A percentile compares a stretch with the other conserved stretches of the same genome.
These are phyloP conservation scores for Kryptopterus vitreolus DNA, from an alignment of 2,797 vertebrate species.

Conservation along the genomic window DNA sequence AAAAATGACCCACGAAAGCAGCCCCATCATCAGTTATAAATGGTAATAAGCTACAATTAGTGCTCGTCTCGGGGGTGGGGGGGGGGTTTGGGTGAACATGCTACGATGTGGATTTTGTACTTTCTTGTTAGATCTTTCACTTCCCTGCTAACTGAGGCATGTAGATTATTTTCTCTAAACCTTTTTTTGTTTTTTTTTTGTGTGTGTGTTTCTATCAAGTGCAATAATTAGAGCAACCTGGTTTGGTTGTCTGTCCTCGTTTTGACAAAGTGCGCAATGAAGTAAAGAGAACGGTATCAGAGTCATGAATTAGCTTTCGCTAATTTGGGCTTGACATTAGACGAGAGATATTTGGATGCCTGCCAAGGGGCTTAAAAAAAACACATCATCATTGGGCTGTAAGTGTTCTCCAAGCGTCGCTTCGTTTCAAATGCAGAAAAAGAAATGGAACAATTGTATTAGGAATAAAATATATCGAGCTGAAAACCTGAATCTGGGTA, in stretches of 20 bases:
- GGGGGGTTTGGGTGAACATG: no score
- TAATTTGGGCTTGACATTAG: constrained; percentile 9
- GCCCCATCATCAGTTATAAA: neutral
- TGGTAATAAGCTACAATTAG: neutral
- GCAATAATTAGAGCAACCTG: constrained; percentile 7
- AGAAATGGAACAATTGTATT: neutral
- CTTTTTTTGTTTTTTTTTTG: no score
- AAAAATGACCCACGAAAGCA: neutral
- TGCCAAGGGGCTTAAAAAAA: constrained; percentile 5
- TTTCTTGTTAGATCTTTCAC: neutral
- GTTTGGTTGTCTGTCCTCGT: constrained; percentile 25
- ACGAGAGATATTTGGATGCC: constrained; percentile 19
- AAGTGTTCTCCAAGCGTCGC: neutral
- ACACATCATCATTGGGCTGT: neutral
- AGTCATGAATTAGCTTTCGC: constrained; percentile 17
- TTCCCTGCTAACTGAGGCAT: neutral
- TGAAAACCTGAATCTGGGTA: no score
- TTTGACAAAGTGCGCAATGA: constrained; percentile 33
- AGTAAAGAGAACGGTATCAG: constrained; percentile 21
- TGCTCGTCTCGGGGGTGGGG: neutral
- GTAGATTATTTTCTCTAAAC: neutral
- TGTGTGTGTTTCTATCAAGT: constrained; percentile 4
- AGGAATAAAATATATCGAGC: neutral
- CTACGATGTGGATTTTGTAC: neutral
- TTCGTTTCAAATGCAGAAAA: neutral